Evolutionary conservation across 2,797 vertebrate genomes (phyloP).

Genomic region (Macrochelys suwanniensis): DNA sequence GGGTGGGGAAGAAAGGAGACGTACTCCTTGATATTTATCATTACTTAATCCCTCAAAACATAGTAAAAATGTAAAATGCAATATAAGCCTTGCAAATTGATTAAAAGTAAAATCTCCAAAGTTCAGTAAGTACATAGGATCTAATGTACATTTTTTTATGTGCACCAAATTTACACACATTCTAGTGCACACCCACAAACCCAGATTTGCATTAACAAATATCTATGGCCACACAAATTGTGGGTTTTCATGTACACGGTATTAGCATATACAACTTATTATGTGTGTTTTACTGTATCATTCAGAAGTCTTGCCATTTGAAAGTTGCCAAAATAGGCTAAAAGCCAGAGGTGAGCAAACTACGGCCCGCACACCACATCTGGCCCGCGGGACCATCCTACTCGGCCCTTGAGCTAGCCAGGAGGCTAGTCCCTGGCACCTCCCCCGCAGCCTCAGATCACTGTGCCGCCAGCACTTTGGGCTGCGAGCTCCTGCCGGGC

Average conservation of each 20-base stretch:
- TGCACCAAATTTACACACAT: background rate
- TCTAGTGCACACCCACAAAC: background rate
- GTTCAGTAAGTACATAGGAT: background rate
- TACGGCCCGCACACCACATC: too few species aligned
- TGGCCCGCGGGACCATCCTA: too few species aligned
- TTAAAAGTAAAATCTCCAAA: background rate
- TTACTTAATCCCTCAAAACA: background rate
- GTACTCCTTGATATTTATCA: background rate
- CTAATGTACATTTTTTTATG: rapidly evolving
- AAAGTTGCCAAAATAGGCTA: conserved; percentile 22
- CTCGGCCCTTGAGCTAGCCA: too few species aligned
- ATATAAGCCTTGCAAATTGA: background rate
- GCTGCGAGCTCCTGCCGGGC: too few species aligned
- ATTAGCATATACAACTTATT: background rate
- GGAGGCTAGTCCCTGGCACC: too few species aligned
- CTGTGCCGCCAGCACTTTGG: too few species aligned
- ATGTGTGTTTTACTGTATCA: background rate
- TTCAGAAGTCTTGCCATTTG: background rate
- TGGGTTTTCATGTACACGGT: background rate
- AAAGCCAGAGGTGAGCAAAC: background rate
- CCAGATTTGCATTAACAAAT: background rate
- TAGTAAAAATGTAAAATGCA: too few species aligned
- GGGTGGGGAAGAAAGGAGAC: background rate
- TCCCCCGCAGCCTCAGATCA: too few species aligned
- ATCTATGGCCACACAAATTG: background rate